Conservation (phyloP, 2,797 vertebrate genomes). For the Lates japonicus region DNA sequence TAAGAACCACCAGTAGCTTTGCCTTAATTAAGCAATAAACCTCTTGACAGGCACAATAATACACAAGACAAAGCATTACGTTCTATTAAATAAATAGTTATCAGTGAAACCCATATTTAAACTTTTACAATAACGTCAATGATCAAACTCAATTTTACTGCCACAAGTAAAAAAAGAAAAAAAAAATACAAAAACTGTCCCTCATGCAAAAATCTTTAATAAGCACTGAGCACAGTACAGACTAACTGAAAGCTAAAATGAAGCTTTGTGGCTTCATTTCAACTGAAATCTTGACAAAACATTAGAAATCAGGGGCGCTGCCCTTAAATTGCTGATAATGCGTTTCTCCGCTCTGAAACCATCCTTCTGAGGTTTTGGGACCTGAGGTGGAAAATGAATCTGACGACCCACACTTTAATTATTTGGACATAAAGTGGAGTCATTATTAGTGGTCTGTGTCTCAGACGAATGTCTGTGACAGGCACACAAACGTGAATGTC, state of each 20-base stretch:
- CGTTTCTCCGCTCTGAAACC: slow-evolving; percentile 27
- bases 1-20: slow-evolving; percentile 28
- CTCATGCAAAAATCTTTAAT: slow-evolving; percentile 33
- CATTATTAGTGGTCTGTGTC: slow-evolving; percentile 53
- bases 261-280: slow-evolving; percentile 57
- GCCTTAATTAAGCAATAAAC: slow-evolving; percentile 53
- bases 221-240: slow-evolving; percentile 13
- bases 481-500: slow-evolving; percentile 40
- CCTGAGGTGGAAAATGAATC: slow-evolving; percentile 64
- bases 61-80: slow-evolving; percentile 23
- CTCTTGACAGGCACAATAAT: slow-evolving; percentile 40
- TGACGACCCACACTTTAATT: slow-evolving; percentile 72
- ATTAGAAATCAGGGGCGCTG: slow-evolving; percentile 67
- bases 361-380: slow-evolving; percentile 53
- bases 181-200: slow-evolving; percentile 20
- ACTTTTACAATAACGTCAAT: neutral
- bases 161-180: neutral
- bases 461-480: slow-evolving; percentile 50
- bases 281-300: slow-evolving; percentile 69
- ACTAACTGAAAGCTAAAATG: slow-evolving; percentile 49
- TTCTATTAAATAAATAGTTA: slow-evolving; percentile 44
- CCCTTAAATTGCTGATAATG: slow-evolving; percentile 66
- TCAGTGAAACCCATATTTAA: slow-evolving; percentile 43
- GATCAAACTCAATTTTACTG: neutral
- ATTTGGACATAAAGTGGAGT: slow-evolving; percentile 66